Base-by-base conservation (phyloP, 2,113 vertebrate species). In the Caretta caretta region DNA sequence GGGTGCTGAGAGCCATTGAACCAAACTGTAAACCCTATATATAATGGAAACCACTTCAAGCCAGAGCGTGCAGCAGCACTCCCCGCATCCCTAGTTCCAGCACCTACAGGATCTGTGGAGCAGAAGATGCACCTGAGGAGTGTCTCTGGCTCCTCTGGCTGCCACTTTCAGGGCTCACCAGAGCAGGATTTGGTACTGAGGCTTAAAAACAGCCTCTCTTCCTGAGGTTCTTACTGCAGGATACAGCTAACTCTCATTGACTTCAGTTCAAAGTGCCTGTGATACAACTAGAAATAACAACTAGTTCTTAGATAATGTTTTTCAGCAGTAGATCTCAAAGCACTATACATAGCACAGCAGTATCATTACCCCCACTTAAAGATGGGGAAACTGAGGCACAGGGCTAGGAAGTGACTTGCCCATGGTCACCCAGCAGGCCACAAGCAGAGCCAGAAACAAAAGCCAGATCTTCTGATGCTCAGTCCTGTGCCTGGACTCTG, bases 121-220 rank as follows among this genome's bases (percentile, higher is more conserved):
- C 17, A n/a, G 38, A 90, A 83, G 76, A 49, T 7, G 20, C 42
- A 1, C 49, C 80, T 76, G 31, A 31, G 35, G 79, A 1, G 0
- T 27, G 29, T 24, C 56, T 80, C 48, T 57, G 22, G 1, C 3
- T 29, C 22, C 90, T 50, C 2, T 82, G 38, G 9, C 62, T 88
- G 29, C 85, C 51, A 0, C 3, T 42, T 79, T 83, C n/a, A 89
- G 84, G 53, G 69, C 48, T 72, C 2, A 0, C 1, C 25, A 4
- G 0, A 0, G 7, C 20, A 1, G 0, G 9, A 19, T 13, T 51
- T 56, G 80, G 46, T 24, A 38, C 35, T 0, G 6, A 13, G 54
- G 22, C 35, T 50, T 49, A 57, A 31, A 65, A 65, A n/a, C 4
- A 90, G 46, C 17, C 72, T n/a, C 72, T n/a, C n/a, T 59, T 87